These are phyloP conservation scores for Protobothrops flavoviridis DNA, from an alignment of 2,113 vertebrate species.

Conservation along the genomic window DNA sequence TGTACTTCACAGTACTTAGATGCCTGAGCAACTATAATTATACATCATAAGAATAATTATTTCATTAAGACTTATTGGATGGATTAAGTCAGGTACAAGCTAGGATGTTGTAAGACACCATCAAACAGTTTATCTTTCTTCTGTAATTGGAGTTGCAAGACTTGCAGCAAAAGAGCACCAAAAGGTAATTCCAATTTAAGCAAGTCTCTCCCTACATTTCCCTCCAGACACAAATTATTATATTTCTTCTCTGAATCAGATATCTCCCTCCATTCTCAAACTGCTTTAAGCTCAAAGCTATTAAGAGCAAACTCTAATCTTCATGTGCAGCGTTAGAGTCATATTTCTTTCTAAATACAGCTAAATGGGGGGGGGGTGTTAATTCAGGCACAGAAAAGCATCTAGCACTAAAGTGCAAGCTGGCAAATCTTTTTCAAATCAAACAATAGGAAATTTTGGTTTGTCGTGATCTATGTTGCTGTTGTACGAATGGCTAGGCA, in stretches of 20 bases:
- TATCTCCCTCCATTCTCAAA: constrained; percentile 38
- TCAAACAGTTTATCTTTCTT: constrained; percentile 51
- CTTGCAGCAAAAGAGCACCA: constrained; percentile 53
- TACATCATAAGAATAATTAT: constrained; percentile 54
- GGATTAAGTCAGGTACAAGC: constrained; percentile 39
- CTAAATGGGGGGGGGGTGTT: constrained; percentile 43
- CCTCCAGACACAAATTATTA: constrained; percentile 59
- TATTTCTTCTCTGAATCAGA: constrained; percentile 66
- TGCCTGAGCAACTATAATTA: constrained; percentile 48
- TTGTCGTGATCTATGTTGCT: neutral
- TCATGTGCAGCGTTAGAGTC: constrained; percentile 44
- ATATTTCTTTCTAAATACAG: constrained; percentile 58
- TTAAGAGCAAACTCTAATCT: constrained; percentile 49
- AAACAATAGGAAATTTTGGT: constrained; percentile 47
- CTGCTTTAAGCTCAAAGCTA: constrained; percentile 43
- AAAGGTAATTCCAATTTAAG: constrained; percentile 65
- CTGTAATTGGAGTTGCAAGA: constrained; percentile 57
- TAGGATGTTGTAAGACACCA: constrained; percentile 47
- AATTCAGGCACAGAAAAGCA: constrained; percentile 50
- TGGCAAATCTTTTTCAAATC: constrained; percentile 59
- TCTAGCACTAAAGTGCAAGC: constrained; percentile 47
- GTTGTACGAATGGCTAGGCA: constrained; percentile 2
- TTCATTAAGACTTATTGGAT: constrained; percentile 60
- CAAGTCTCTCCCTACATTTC: constrained; percentile 49
- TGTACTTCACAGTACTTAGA: constrained; percentile 32